These are phyloP conservation scores for Xanthorhoe designata DNA, from an alignment of 2,888 invertebrate species.

Conservation along the genomic window DNA sequence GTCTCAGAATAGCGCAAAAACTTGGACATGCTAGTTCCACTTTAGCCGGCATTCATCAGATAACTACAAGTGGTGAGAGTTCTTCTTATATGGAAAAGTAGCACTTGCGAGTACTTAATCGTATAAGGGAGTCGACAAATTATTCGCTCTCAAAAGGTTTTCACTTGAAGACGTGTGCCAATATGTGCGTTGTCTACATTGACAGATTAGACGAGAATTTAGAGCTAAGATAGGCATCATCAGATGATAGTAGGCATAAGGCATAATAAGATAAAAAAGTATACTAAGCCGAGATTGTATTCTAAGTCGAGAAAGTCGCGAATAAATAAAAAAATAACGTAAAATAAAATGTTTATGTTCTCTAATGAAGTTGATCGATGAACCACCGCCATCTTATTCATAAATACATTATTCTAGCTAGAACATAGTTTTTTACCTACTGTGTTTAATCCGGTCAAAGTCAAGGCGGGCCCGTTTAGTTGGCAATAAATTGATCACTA, in stretches of 20 bases:
- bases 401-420: no score
- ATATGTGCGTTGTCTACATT: conserved; percentile 13
- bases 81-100: conserved; percentile 48
- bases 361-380: no score
- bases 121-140: conserved; percentile 52
- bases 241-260: neutral
- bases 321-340: no score
- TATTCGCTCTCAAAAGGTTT: conserved; percentile 49
- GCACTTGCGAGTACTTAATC: conserved; percentile 40
- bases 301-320: no score
- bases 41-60: conserved; percentile 39
- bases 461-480: neutral
- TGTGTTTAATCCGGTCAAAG: neutral
- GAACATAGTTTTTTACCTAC: no score
- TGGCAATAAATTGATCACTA: neutral
- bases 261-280: no score
- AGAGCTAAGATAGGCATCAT: no score
- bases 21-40: conserved; percentile 36
- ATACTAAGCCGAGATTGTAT: no score
- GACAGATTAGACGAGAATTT: neutral
- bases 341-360: no score
- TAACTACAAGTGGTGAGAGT: conserved; percentile 48
- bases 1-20: conserved; percentile 46
- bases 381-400: no score
- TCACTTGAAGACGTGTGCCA: conserved; percentile 44